phyloP scores from a whole-genome alignment of 2,797 vertebrate species.

The Morelia viridis region DNA sequence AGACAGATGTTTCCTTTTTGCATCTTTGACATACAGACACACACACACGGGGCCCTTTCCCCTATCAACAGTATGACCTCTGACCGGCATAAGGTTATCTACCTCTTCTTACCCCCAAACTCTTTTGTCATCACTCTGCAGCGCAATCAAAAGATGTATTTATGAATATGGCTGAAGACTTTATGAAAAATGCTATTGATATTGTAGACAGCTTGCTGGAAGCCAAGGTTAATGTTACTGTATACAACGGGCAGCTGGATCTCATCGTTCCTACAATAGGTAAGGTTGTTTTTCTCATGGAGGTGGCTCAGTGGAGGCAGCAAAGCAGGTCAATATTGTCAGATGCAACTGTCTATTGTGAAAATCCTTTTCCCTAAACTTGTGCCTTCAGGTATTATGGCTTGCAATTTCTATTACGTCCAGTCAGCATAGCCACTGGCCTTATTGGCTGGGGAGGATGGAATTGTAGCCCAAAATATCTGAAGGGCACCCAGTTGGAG shows the following conservation, averaged over 20 bases:
- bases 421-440: too few relatives aligned
- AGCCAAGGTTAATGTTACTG: slow-evolving; percentile 83
- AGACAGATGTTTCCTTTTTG: background rate
- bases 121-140: slow-evolving; percentile 46
- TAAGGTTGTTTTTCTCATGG: slow-evolving; percentile 60
- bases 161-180: slow-evolving; percentile 86
- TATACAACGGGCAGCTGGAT: slow-evolving; percentile 97
- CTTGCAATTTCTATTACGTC: too few relatives aligned
- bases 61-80: background rate
- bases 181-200: slow-evolving; percentile 90
- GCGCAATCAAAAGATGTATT: slow-evolving; percentile 88
- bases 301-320: background rate
- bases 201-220: slow-evolving; percentile 84
- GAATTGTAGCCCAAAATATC: too few relatives aligned
- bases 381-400: too few relatives aligned
- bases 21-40: too few relatives aligned
- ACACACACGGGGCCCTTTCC: background rate
- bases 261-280: slow-evolving; percentile 97
- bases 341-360: background rate
- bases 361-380: too few relatives aligned
- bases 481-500: background rate
- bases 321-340: background rate
- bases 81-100: background rate
- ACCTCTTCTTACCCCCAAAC: background rate
- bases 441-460: too few relatives aligned